These are phyloP conservation scores for Leptothorax acervorum DNA, from an alignment of 2,888 invertebrate species.

Conservation along the genomic window DNA sequence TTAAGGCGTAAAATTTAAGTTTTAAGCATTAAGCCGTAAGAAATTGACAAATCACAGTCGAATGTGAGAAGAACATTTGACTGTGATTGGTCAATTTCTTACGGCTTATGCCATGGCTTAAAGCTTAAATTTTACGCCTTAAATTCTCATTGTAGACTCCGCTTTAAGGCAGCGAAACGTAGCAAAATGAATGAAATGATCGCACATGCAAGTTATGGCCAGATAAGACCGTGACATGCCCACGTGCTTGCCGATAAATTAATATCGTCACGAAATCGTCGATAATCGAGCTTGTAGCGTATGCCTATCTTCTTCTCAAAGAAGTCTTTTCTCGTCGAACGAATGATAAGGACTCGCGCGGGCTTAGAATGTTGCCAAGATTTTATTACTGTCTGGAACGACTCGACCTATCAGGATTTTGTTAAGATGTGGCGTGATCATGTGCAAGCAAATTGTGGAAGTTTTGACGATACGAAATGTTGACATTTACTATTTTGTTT, in stretches of 20 bases:
- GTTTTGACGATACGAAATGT: neutral
- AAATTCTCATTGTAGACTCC: no score
- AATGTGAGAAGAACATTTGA: no score
- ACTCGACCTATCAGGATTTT: neutral
- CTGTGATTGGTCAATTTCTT: no score
- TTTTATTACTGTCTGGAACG: constrained; percentile 23
- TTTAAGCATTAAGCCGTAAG: no score
- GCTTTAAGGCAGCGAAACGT: neutral
- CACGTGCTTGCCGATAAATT: constrained; percentile 57
- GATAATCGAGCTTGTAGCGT: neutral
- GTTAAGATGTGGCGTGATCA: constrained; percentile 21
- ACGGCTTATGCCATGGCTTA: no score
- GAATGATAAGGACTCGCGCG: neutral
- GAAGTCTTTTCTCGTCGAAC: neutral
- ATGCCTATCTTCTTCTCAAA: constrained; percentile 1
- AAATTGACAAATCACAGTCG: no score
- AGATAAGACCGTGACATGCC: constrained; percentile 28
- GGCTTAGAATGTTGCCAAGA: constrained; percentile 17
- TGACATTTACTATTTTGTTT: neutral
- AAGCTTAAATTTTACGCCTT: no score
- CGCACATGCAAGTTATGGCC: constrained; percentile 17
- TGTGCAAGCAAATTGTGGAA: constrained; percentile 2
- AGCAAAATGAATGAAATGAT: constrained; percentile 1
- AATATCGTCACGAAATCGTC: constrained; percentile 70
- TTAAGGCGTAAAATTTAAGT: no score